Evolutionary conservation across 1,140 invertebrate species (phyloP).

Genomic region (Potamilus streckersoni): DNA sequence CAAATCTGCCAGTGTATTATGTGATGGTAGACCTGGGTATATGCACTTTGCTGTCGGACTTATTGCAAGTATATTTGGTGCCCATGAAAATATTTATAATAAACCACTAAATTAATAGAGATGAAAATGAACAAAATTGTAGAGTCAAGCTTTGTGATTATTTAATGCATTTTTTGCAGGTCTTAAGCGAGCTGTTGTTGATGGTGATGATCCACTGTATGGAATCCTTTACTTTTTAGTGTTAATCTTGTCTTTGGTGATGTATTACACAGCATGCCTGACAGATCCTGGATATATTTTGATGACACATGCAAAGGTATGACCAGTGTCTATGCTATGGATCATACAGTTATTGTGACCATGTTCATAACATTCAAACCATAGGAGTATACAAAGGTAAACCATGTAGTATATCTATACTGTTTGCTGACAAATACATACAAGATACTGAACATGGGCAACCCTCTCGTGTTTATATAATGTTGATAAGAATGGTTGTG

Average conservation of each 20-base stretch:
- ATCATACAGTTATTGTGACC: background rate
- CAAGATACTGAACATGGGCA: background rate
- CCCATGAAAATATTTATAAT: no score
- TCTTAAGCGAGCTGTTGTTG: slow-evolving; percentile 40
- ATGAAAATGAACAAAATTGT: no score
- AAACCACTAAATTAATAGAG: no score
- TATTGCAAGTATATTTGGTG: no score
- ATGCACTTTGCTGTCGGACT: no score
- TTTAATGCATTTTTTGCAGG: slow-evolving; percentile 37
- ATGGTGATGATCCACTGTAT: slow-evolving; percentile 45
- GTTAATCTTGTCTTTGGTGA: slow-evolving; percentile 45
- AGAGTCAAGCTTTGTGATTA: no score
- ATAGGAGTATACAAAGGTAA: no score
- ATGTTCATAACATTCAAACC: background rate
- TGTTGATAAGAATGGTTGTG: background rate
- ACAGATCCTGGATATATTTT: slow-evolving; percentile 60
- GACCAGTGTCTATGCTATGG: slow-evolving; percentile 5
- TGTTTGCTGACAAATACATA: background rate
- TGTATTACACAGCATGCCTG: slow-evolving; percentile 60
- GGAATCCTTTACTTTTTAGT: slow-evolving; percentile 46
- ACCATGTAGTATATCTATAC: background rate
- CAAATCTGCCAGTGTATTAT: no score
- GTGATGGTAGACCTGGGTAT: no score
- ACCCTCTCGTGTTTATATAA: background rate
- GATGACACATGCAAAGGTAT: slow-evolving; percentile 23